Evolutionary conservation across 2,113 vertebrate species (phyloP), one percentile per base, ranked within the genome.

Genomic region (Phoenicopterus ruber): DNA sequence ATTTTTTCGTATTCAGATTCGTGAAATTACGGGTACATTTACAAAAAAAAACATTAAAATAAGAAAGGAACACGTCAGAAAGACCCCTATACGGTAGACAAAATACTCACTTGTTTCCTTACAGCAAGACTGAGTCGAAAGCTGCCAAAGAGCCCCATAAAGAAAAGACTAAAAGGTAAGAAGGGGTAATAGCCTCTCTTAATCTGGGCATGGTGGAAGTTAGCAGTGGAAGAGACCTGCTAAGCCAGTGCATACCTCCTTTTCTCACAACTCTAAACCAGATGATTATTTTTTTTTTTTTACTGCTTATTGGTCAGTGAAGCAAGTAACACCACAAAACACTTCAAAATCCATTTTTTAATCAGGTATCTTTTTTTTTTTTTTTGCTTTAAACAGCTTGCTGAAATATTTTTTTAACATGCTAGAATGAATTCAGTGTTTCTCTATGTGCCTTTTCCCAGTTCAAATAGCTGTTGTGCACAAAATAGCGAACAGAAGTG

Each of bases 1-100:
- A 97, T 97, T 97, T 95, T 97, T 97, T 96, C 95, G 82, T 91
- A 97, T 97, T 98, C 86, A 97, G 92, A 95, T 94, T 97, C 90
- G 94, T 97, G 95, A 97, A 96, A 98, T 98, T 98, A 99, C 98
- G 98, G 98, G 98, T 98, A 98, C 97, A 98, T 96, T 97, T 97
- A 81, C 11, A 91, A 86, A 92, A 76, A 82, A 79, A 17, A 81
- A 76, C 96, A 80, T 94, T 96, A 92, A 73, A 80, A 59, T 88
- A 91, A 95, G 93, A 82, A 95, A 97, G 94, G 96, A 97, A 96
- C 94, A 89, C 97, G 89, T 90, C 97, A 89, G 97, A 97, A 86
- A 93, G 95, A 97, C 96, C 97, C 96, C 89, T 95, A 89, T 93
- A 91, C 87, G 59, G 54, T 94, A 96, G 97, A 97, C 97, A 96